Conservation (phyloP, 2,113 vertebrate genomes). For the Gnathonemus longibarbis region DNA sequence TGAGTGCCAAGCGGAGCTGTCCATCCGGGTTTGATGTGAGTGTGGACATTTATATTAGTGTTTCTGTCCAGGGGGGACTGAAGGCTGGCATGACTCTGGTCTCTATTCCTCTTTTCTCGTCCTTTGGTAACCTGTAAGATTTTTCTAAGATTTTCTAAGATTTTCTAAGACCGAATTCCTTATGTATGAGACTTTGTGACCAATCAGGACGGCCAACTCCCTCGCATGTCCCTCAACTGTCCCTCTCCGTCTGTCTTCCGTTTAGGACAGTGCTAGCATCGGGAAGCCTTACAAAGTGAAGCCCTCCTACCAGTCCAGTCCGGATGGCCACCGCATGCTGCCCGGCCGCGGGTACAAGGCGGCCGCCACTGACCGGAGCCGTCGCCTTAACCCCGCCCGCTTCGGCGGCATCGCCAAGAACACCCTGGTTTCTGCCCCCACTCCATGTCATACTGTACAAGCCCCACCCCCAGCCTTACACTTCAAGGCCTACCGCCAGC, state of each 20-base stretch:
- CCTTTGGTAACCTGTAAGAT: background rate
- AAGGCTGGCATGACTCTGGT: background rate
- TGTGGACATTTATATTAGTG: conserved; percentile 14
- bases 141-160: background rate
- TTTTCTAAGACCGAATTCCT: background rate
- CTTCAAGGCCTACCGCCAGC: conserved; percentile 12
- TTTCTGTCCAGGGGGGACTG: background rate
- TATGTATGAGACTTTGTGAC: background rate
- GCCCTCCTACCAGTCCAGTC: conserved; percentile 79
- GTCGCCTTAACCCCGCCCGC: conserved; percentile 43
- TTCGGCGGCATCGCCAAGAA: conserved; percentile 42
- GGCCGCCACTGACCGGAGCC: conserved; percentile 42
- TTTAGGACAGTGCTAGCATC: conserved; percentile 50
- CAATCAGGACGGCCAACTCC: background rate
- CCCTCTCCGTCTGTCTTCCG: conserved; percentile 23
- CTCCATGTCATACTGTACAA: conserved; percentile 25
- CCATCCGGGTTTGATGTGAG: conserved; percentile 61
- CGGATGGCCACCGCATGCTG: conserved; percentile 61
- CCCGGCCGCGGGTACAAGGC: conserved; percentile 41
- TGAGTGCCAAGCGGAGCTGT: conserved; percentile 55
- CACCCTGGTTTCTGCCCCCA: conserved; percentile 23
- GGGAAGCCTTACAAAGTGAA: conserved; percentile 74
- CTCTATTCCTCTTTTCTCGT: background rate
- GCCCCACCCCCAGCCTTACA: conserved; percentile 8
- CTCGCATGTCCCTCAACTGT: background rate